Evolutionary conservation across 2,888 invertebrate species (phyloP), one percentile per base, ranked within the genome.

Genomic region (Pheosia tremula): DNA sequence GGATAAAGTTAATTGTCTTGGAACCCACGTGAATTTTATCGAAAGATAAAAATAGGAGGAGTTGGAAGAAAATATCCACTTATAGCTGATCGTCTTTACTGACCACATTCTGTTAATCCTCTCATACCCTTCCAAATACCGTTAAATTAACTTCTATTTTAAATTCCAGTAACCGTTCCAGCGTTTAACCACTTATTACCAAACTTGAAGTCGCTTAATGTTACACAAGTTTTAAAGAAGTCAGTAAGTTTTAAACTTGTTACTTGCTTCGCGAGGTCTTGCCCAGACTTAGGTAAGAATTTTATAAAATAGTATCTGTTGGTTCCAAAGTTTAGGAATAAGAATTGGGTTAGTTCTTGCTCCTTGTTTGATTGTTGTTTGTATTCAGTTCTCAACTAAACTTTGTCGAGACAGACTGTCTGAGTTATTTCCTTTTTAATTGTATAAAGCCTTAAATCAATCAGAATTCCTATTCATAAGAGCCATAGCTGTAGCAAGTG

Each of bases 241-340:
- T 55, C 39, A 3, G 55, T 7, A 55, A 39, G 38, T 55, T 55
- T 55, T 39, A 55, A 55, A 39, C 55, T 55, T 55, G 3, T 39
- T 55, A 55, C n/a, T 55, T 41, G 39, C 5, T 53, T 24, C 10
- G 53, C 53, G 37, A 37, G 9, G 53, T 37, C 24, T 50, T 38
- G 37, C 9, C 4, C 37, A 53, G 10, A 53, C 37, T 53, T 53
- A 53, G 53, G 11, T 13, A 24, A 24, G 50, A 50, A 50, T 50
- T 50, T 53, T 37, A 37, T 53, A 11, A 53, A 37, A 53, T 53
- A 37, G 5, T 50, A 24, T 53, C 53, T 24, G 24, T 53, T 5
- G 38, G 37, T 53, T 24, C 8, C 5, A 37, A 36, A 53, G 10
- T 53, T 53, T 9, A 5, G 11, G 10, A 53, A 9, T 53, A 37